Evolutionary conservation across 2,797 vertebrate genomes (phyloP).

Genomic region (Peromyscus nudipes): DNA sequence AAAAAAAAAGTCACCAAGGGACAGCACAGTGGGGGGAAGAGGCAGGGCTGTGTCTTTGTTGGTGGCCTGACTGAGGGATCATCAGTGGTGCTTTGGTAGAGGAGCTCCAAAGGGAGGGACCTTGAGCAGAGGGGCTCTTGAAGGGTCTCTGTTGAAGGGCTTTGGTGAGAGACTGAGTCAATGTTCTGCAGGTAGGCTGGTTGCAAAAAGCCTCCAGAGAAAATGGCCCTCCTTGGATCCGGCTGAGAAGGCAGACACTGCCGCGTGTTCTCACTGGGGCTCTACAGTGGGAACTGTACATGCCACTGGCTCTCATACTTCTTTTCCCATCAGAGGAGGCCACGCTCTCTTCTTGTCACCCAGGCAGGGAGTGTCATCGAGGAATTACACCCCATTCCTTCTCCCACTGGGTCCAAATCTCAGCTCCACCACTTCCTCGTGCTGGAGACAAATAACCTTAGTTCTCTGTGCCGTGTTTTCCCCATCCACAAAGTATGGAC

Average conservation of each 20-base stretch:
- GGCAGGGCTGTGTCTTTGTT: neutral
- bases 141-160: too few species aligned
- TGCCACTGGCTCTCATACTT: neutral
- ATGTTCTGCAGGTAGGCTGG: neutral
- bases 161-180: neutral
- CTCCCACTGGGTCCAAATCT: neutral
- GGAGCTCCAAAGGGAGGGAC: too few species aligned
- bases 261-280: neutral
- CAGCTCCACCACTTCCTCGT: neutral
- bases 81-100: neutral
- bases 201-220: neutral
- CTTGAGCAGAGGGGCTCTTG: neutral
- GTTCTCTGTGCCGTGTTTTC: neutral
- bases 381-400: too few species aligned
- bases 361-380: neutral
- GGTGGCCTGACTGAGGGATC: neutral
- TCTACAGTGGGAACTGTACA: neutral
- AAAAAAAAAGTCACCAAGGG: constrained; percentile 85
- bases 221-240: neutral
- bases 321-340: neutral
- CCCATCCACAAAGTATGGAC: neutral
- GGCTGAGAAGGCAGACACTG: neutral
- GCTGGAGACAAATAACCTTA: neutral
- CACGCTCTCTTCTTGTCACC: neutral
- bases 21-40: constrained; percentile 82